Conservation (phyloP, 1,140 invertebrate species). For the Arctopsyche grandis region DNA sequence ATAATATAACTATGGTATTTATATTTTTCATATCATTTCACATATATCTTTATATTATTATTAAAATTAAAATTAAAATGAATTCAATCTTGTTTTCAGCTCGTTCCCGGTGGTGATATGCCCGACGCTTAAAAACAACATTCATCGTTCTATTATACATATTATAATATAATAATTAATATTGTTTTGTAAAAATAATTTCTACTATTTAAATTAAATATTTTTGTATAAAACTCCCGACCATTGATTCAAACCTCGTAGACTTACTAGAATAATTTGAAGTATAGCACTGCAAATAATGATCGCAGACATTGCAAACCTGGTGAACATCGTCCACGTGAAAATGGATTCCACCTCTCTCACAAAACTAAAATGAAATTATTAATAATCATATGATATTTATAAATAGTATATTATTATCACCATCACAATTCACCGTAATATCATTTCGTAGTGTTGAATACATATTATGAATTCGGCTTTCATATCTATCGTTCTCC, state of each 20-base stretch:
- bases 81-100: conserved; percentile 62
- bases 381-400: background rate
- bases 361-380: conserved; percentile 37
- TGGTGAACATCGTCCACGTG: conserved; percentile 42
- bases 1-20: conserved; percentile 97
- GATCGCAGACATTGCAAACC: conserved; percentile 37
- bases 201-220: conserved; percentile 11
- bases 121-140: conserved; percentile 62
- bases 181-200: background rate
- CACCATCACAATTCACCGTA: conserved; percentile 30
- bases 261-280: conserved; percentile 40
- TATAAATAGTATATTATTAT: background rate
- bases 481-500: conserved; percentile 7
- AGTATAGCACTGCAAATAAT: conserved; percentile 43
- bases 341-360: conserved; percentile 45
- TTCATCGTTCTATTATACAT: too few relatives aligned
- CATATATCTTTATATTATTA: background rate
- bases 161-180: background rate
- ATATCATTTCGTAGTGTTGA: conserved; percentile 40
- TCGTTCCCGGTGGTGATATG: conserved; percentile 77
- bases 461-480: conserved; percentile 44
- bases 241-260: background rate
- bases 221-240: too few relatives aligned
- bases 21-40: background rate
- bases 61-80: too few relatives aligned